Conservation (phyloP, 2,113 vertebrate species). For the Neodontobutis hainanensis region DNA sequence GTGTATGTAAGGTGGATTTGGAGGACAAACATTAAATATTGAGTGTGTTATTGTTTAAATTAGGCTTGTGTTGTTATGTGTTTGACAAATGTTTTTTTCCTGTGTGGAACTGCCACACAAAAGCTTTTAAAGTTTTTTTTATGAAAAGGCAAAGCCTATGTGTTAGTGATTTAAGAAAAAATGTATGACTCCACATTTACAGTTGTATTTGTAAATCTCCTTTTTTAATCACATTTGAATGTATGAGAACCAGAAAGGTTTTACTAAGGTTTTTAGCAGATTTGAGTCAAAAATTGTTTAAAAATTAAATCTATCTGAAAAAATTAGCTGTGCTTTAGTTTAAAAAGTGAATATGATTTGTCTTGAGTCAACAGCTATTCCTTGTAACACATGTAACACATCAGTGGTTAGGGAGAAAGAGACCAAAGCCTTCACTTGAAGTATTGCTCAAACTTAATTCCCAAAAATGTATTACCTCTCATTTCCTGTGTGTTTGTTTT, state of each 20-base stretch:
- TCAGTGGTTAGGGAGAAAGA: no score
- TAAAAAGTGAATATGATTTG: no score
- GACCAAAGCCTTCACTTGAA: no score
- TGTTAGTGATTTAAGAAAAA: not conserved
- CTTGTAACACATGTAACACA: no score
- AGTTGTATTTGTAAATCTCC: not conserved
- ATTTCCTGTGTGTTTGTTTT: conserved; percentile 23
- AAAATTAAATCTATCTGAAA: not conserved
- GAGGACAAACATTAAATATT: not conserved
- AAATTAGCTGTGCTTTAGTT: no score
- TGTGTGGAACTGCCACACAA: not conserved
- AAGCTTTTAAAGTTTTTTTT: not conserved
- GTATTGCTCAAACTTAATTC: conserved; percentile 25
- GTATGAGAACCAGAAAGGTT: not conserved
- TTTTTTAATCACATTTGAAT: conserved; percentile 11
- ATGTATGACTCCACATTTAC: not conserved
- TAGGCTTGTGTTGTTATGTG: not conserved
- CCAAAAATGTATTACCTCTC: conserved; percentile 5
- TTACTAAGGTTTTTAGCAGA: no score
- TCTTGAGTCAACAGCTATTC: no score
- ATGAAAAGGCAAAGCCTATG: not conserved
- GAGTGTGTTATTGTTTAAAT: not conserved
- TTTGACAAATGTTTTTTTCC: not conserved
- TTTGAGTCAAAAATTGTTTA: no score
- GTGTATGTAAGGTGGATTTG: not conserved